Percentiles rank a stretch among this genome's conserved stretches.
phyloP scores from a whole-genome alignment of 2,113 vertebrate genomes.

The Brachyistius frenatus region DNA sequence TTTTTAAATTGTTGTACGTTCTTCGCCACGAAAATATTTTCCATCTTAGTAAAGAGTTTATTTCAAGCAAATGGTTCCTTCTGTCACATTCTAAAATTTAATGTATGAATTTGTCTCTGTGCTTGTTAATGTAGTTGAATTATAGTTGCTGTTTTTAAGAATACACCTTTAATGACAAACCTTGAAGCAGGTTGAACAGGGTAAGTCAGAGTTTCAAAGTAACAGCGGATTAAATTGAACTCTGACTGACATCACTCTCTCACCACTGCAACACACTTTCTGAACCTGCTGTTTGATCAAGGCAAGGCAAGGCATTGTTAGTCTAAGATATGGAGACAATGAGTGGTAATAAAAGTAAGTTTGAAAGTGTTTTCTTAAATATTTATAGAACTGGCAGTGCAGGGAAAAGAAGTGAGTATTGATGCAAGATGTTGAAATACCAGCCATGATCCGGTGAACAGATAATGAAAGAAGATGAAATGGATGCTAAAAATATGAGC shows the following conservation, averaged over 20 bases:
- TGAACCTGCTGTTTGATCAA: conserved; percentile 41
- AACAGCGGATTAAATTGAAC: conserved; percentile 10
- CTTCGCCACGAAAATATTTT: conserved; percentile 1
- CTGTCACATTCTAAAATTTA: not conserved
- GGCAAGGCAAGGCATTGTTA: conserved; percentile 23
- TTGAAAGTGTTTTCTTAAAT: conserved; percentile 14
- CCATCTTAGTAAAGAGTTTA: not conserved
- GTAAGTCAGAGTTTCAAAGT: not conserved
- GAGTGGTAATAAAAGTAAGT: not conserved
- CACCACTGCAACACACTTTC: not conserved
- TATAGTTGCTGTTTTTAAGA: no score
- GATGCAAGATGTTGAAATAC: conserved; percentile 34
- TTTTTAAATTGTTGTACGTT: not conserved
- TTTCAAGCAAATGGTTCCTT: conserved; percentile 7
- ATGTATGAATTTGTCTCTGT: not conserved
- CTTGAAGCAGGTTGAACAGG: no score
- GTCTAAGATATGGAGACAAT: conserved; percentile 41
- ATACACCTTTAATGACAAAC: no score
- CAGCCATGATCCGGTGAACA: conserved; percentile 23
- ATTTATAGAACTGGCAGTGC: conserved; percentile 21
- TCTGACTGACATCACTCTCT: conserved; percentile 19
- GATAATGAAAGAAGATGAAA: conserved; percentile 48
- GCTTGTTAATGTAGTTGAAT: not conserved
- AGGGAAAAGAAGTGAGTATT: conserved; percentile 1
- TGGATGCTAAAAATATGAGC: conserved; percentile 49